Evolutionary conservation across 2,113 vertebrate species (phyloP).

Genomic region (Trematomus loennbergii): DNA sequence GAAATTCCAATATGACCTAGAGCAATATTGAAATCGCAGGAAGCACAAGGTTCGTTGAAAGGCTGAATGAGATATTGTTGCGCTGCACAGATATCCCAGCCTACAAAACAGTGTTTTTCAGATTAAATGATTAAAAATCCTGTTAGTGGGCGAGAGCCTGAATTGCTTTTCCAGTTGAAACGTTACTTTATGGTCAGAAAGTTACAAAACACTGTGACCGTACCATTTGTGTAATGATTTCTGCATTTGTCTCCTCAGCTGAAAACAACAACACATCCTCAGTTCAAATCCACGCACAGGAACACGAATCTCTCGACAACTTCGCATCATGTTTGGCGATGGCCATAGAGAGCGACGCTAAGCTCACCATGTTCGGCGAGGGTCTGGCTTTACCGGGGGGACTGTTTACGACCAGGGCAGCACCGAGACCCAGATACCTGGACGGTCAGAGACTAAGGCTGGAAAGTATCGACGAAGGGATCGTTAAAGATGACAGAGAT

Average conservation of each 20-base stretch:
- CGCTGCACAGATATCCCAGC: too few species aligned
- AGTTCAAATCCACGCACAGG: conserved; percentile 90
- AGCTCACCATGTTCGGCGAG: conserved; percentile 93
- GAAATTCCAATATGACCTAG: too few species aligned
- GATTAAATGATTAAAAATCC: too few species aligned
- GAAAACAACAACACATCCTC: conserved; percentile 71
- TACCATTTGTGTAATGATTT: not conserved
- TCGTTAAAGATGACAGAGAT: conserved; percentile 81
- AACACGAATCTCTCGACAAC: conserved; percentile 91
- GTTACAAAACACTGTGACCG: not conserved
- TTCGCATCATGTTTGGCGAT: conserved; percentile 93
- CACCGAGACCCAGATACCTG: conserved; percentile 83
- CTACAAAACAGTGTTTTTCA: too few species aligned
- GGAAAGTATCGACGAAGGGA: conserved; percentile 97
- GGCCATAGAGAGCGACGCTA: conserved; percentile 94
- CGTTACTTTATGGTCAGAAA: not conserved
- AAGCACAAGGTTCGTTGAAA: too few species aligned
- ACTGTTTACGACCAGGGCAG: conserved; percentile 70
- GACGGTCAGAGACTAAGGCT: conserved; percentile 89
- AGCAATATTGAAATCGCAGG: too few species aligned
- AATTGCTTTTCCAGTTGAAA: too few species aligned
- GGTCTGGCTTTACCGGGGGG: conserved; percentile 80
- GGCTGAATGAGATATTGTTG: too few species aligned
- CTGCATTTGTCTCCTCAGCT: conserved; percentile 50
- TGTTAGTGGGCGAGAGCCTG: too few species aligned